Evolutionary conservation across 1,140 invertebrate genomes (phyloP), one percentile per base, ranked within the genome.

Genomic region (Drosophila navojoa): DNA sequence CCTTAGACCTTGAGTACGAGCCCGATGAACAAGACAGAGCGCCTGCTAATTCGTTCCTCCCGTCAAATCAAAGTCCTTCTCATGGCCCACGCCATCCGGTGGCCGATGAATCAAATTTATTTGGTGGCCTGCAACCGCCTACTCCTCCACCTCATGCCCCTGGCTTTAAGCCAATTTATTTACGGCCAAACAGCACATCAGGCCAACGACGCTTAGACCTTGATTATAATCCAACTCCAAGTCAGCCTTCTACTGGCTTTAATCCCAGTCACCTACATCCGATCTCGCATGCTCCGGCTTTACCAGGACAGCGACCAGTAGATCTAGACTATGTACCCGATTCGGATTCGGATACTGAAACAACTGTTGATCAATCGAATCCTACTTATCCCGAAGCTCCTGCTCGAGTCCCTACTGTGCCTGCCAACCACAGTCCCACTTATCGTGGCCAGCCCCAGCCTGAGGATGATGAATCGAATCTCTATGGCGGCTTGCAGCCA

Each of bases 401-500:
- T 5, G 16, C 45, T 11, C 29, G 5, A 5, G 5, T 4, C 0
- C 15, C 49, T 5, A 13, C 11, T 13, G 42, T 69, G 19, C 57
- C 52, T 9, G 22, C 58, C 3, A 69, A 71, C 49, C 71, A 44
- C 61, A 76, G 54, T 22, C 80, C 50, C 53, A 42, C 59, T 0
- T 44, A 49, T 49, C 25, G 16, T 9, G 42, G 11, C 13, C 61
- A 49, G 10, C 22, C 25, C 5, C 35, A 13, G 11, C 50, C 57
- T 9, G 54, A 68, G 2, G 13, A 25, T 6, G 49, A 87, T 29
- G 79, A 89, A 27, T 86, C 84, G 0, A 89, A 82, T 55, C 44
- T 90, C 0, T 89, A 70, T 54, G 84, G 84, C 2, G 84, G 79
- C 0, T 40, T 87, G 2, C 62, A 70, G 29, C 79, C 80, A 6